A percentile compares a stretch with the other conserved stretches of the same genome.
phyloP scores from a whole-genome alignment of 1,140 invertebrate species.

The Thaumetopoea pityocampa region DNA sequence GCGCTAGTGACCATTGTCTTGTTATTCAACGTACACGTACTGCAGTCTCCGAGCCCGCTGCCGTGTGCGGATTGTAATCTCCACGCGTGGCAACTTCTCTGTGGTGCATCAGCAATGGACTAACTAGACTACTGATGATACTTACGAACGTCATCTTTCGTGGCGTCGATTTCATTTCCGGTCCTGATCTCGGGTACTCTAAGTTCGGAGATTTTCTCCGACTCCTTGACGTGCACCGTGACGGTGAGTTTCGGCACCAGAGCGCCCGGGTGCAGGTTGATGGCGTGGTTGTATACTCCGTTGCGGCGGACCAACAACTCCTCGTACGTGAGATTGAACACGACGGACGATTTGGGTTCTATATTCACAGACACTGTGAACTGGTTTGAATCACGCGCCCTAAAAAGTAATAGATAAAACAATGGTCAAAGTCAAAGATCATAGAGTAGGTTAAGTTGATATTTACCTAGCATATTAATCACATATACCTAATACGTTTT shows the following conservation, averaged over 20 bases:
- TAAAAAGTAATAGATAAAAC: too few relatives aligned
- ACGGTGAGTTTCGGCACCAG: slow-evolving; percentile 77
- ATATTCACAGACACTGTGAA: slow-evolving; percentile 80
- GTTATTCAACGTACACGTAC: too few relatives aligned
- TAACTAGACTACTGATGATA: slow-evolving; percentile 16
- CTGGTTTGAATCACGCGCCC: slow-evolving; percentile 80
- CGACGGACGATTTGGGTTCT: slow-evolving; percentile 75
- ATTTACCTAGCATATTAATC: too few relatives aligned
- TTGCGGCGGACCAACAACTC: slow-evolving; percentile 77
- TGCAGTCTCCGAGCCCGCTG: too few relatives aligned
- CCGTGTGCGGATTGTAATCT: too few relatives aligned
- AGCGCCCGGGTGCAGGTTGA: slow-evolving; percentile 79
- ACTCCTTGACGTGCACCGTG: slow-evolving; percentile 77
- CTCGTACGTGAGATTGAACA: slow-evolving; percentile 82
- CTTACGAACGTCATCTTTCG: slow-evolving; percentile 66
- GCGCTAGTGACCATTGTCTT: too few relatives aligned
- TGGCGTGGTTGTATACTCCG: slow-evolving; percentile 78
- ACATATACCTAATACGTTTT: too few relatives aligned
- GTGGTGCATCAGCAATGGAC: too few relatives aligned
- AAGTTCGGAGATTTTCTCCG: slow-evolving; percentile 74
- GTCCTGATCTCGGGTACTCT: slow-evolving; percentile 78
- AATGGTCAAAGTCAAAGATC: too few relatives aligned
- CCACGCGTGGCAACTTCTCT: too few relatives aligned
- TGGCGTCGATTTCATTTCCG: slow-evolving; percentile 76
- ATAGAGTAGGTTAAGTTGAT: background rate